These are phyloP conservation scores for Tyria jacobaeae DNA, from an alignment of 2,888 invertebrate genomes.

Conservation along the genomic window DNA sequence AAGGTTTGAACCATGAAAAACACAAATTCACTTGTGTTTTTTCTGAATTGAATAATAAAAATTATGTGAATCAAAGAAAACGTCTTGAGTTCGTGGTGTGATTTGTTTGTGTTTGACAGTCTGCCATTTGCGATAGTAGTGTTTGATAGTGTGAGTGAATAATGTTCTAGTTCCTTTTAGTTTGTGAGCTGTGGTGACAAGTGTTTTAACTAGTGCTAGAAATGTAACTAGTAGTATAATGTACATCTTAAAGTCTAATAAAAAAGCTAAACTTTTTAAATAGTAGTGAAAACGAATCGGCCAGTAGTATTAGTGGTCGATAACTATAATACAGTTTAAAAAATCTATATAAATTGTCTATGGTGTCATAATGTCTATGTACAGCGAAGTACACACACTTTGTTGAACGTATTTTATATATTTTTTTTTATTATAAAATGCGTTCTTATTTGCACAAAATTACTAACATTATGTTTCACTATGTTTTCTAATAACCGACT, in stretches of 20 bases:
- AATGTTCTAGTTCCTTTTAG: conserved; percentile 6
- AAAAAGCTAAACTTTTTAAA: conserved; percentile 3
- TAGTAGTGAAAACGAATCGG: conserved; percentile 8
- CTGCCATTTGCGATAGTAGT: background rate
- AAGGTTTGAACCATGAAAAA: background rate
- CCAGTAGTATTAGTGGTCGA: background rate
- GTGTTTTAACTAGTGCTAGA: background rate
- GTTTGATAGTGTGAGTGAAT: conserved; percentile 35
- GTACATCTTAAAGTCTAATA: conserved; percentile 1
- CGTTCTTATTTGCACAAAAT: conserved; percentile 54
- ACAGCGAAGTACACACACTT: conserved; percentile 49
- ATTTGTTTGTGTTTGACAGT: conserved; percentile 12
- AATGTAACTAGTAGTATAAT: conserved; percentile 20
- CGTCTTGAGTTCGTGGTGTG: background rate
- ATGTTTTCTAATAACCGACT: conserved; percentile 41
- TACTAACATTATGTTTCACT: conserved; percentile 60
- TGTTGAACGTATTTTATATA: conserved; percentile 37
- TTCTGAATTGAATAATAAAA: background rate
- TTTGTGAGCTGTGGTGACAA: conserved; percentile 6
- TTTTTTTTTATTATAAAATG: conserved; percentile 42
- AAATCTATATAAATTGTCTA: conserved; percentile 14
- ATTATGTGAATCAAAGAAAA: background rate
- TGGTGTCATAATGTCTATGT: conserved; percentile 30
- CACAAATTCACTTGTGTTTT: background rate
- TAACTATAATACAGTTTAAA: background rate